Evolutionary conservation across 2,113 vertebrate species (phyloP).

Genomic region (Phaetusa simplex): DNA sequence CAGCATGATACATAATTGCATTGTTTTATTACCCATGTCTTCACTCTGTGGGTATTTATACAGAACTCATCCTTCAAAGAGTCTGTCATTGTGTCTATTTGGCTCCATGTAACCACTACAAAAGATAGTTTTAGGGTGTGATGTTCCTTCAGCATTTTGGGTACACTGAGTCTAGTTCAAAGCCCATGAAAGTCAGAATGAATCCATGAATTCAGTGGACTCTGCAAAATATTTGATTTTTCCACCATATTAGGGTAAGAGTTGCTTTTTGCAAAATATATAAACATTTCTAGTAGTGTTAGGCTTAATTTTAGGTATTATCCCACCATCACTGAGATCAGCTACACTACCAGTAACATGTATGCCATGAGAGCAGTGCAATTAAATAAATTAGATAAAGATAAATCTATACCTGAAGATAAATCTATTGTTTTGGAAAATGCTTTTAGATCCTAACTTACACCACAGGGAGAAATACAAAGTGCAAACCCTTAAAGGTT

Average conservation of each 20-base stretch:
- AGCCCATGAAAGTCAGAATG: background rate
- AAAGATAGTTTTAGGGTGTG: background rate
- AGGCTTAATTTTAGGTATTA: background rate
- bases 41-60: background rate
- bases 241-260: no score
- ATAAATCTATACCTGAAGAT: background rate
- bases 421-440: background rate
- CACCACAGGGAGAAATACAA: background rate
- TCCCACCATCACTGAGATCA: background rate
- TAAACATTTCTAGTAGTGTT: background rate
- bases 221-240: background rate
- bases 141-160: background rate
- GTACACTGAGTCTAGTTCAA: background rate
- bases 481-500: background rate
- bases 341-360: background rate
- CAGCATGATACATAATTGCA: background rate
- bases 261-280: background rate
- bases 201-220: background rate
- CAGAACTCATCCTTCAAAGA: background rate
- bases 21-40: rapidly evolving
- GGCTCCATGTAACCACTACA: background rate
- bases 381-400: background rate
- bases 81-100: background rate
- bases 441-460: background rate
- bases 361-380: background rate